Conservation (phyloP, 2,797 vertebrate species). For the Ambastaia sidthimunki region DNA sequence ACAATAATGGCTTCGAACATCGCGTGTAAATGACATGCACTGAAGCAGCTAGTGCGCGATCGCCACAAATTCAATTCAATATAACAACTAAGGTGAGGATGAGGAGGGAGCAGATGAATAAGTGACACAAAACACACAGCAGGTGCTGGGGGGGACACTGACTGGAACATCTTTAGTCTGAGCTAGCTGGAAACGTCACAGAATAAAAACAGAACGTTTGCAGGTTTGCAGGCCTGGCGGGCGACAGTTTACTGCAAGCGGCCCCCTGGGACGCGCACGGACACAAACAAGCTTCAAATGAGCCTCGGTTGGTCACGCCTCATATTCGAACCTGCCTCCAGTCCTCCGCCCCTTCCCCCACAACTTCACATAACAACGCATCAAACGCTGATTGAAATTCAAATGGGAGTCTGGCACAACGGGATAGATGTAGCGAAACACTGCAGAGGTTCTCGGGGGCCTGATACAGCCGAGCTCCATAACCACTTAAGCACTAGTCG, state of each 20-base stretch:
- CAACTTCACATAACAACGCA: conserved; percentile 66
- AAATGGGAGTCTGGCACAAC: conserved; percentile 66
- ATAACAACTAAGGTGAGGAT: conserved; percentile 68
- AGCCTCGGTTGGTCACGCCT: conserved; percentile 71
- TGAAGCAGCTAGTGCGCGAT: conserved; percentile 58
- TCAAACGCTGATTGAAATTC: conserved; percentile 79
- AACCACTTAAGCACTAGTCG: conserved; percentile 78
- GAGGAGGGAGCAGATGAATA: conserved; percentile 74
- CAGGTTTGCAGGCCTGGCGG: conserved; percentile 65
- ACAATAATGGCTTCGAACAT: conserved; percentile 57
- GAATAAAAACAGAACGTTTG: conserved; percentile 62
- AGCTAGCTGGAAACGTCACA: conserved; percentile 27
- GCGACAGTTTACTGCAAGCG: conserved; percentile 70
- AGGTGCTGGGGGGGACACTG: conserved; percentile 54
- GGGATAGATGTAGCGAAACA: conserved; percentile 60
- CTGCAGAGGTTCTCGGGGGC: conserved; percentile 69
- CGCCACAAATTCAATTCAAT: conserved; percentile 76
- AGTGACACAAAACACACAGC: conserved; percentile 72
- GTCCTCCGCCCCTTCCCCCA: conserved; percentile 63
- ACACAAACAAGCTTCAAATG: conserved; percentile 68
- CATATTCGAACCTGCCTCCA: conserved; percentile 67
- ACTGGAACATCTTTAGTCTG: conserved; percentile 70
- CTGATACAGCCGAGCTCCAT: conserved; percentile 73
- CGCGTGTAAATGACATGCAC: conserved; percentile 48
- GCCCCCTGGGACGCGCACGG: conserved; percentile 68